Evolutionary conservation across 1,140 invertebrate species (phyloP), one percentile per base, ranked within the genome.

Genomic region (Drosophila bocqueti): DNA sequence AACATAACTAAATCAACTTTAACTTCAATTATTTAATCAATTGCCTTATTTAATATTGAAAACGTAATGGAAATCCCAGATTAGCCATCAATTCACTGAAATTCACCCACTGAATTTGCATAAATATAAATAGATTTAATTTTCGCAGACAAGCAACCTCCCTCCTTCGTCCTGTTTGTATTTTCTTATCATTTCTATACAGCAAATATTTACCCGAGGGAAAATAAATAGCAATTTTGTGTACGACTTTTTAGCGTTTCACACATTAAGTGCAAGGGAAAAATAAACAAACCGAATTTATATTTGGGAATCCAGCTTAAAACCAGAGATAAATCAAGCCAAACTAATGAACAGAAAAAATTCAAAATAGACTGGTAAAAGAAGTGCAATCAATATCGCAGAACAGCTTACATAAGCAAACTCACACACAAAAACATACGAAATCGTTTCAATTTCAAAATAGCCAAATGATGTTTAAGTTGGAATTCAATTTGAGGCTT

Each of bases 301-400:
- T 36, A 11, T 49, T 46, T 21, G 18, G 50, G 21, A 40, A 9
- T 54, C 49, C 49, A 63, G 18, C 52, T 24, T 36, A 24, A 26
- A 54, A 29, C 42, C 46, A 47, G 52, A 75, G 24, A 64, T 64
- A 50, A 77, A 67, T 58, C 49, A 66, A 67, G 49, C 49, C 76
- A 50, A 84, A 81, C 77, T 83, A 83, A 85, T 83, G 63, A 84
- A 83, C 60, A 68, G 65, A 78, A 15, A 21, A 55, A 81, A 81
- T 77, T 54, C 59, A 73, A 50, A 60, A 59, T 40, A 45, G 31
- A 8, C 11, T 49, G 43, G 9, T 21, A 50, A 83, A 76, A 87
- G 76, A 83, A 83, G 83, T 83, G 76, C 75, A 87, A 86, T 86
- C 84, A 83, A 86, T 86, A 79, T 58, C 42, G 40, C 13, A 34